A percentile compares a stretch with the other conserved stretches of the same genome.
Conservation (phyloP, 2,797 vertebrate genomes). For the Sebastes oblongus region DNA sequence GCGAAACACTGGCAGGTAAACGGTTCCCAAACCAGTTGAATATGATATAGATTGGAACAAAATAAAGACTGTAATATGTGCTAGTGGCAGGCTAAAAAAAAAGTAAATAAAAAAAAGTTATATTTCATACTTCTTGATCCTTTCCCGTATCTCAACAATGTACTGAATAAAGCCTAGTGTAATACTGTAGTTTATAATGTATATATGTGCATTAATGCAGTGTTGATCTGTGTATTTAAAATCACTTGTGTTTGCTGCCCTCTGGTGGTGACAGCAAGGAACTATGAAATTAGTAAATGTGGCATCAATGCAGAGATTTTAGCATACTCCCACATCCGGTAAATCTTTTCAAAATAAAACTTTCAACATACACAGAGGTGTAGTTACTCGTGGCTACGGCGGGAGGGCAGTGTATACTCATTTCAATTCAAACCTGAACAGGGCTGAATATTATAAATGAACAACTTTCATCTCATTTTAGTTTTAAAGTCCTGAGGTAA, state of each 20-base stretch:
- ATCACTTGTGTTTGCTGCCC: rapidly evolving
- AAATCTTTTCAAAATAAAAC: background rate
- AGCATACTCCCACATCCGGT: background rate
- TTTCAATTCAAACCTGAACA: background rate
- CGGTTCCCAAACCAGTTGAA: no score
- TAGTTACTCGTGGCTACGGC: background rate
- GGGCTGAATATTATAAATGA: constrained; percentile 35
- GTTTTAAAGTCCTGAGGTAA: constrained; percentile 20
- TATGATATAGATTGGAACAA: no score
- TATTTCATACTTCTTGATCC: no score
- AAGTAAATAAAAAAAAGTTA: no score
- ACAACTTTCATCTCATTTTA: constrained; percentile 23
- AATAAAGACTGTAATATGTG: no score
- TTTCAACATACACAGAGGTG: background rate
- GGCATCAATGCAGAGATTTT: rapidly evolving
- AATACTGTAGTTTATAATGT: no score
- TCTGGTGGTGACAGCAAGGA: rapidly evolving
- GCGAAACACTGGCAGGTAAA: background rate
- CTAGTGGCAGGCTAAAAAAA: no score
- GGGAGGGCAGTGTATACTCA: no score
- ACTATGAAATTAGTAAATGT: rapidly evolving
- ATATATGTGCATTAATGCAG: no score
- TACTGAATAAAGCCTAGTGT: no score
- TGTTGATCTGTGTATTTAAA: background rate
- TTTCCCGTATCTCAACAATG: rapidly evolving